These are phyloP conservation scores for Pollimyrus isidori DNA, from an alignment of 2,113 vertebrate species.

Conservation along the genomic window DNA sequence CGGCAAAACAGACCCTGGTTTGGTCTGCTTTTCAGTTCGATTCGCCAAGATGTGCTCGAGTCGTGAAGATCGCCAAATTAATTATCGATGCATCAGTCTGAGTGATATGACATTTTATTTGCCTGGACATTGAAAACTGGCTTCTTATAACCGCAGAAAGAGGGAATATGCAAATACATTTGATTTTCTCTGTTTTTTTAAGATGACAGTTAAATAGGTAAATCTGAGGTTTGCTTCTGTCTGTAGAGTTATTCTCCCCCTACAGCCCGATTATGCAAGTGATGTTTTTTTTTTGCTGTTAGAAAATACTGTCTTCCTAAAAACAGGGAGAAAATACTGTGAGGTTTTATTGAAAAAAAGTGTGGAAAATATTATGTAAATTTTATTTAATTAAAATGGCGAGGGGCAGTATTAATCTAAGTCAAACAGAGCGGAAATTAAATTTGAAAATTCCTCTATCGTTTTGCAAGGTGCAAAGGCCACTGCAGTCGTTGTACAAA, in stretches of 20 bases:
- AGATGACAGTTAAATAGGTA: not conserved
- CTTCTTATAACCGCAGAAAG: not conserved
- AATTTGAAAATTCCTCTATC: constrained; percentile 6
- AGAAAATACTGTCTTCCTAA: not conserved
- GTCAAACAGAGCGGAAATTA: not conserved
- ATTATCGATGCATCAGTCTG: not conserved
- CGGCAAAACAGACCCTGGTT: not conserved
- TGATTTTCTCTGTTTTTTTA: not conserved
- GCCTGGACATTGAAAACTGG: not conserved
- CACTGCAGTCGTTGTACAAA: not conserved
- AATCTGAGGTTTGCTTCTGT: not conserved
- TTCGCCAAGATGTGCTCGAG: not conserved
- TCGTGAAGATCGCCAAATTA: not conserved
- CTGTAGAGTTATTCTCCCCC: not conserved
- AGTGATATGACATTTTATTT: not conserved
- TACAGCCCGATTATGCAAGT: not conserved
- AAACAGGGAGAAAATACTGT: not conserved
- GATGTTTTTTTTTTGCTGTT: not conserved
- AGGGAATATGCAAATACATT: not conserved
- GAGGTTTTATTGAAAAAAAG: not conserved
- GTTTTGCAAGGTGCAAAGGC: constrained; percentile 2
- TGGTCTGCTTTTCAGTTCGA: not conserved
- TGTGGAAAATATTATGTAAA: constrained; percentile 6
- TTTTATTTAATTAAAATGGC: constrained; percentile 7
- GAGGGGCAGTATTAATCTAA: not conserved